Conservation (phyloP, 2,888 invertebrate species). For the Notodonta ziczac region DNA sequence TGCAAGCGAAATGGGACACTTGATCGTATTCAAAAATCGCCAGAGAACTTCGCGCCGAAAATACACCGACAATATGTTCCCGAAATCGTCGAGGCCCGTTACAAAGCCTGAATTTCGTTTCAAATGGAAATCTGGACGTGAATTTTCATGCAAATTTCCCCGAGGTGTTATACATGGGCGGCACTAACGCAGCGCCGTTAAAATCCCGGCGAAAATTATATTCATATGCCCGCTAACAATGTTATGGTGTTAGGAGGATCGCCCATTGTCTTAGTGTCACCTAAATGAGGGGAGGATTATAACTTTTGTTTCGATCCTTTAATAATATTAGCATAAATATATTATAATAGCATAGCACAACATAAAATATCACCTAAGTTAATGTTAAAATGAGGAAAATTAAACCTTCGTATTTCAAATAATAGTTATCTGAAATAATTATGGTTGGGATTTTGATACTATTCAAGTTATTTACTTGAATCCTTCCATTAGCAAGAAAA, state of each 20-base stretch:
- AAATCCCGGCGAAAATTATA: slow-evolving; percentile 39
- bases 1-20: not conserved
- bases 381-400: too few species aligned
- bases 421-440: too few species aligned
- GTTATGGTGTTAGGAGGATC: slow-evolving; percentile 21
- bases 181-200: slow-evolving; percentile 30
- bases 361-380: too few species aligned
- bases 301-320: not conserved
- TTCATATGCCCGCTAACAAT: slow-evolving; percentile 35
- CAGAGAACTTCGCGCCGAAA: slow-evolving; percentile 7
- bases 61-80: slow-evolving; percentile 35
- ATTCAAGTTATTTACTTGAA: too few species aligned
- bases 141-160: slow-evolving; percentile 50
- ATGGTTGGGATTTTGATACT: too few species aligned
- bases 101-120: slow-evolving; percentile 44
- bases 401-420: too few species aligned
- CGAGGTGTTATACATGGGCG: slow-evolving; percentile 42
- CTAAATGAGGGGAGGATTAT: not conserved
- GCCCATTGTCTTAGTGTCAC: slow-evolving; percentile 29
- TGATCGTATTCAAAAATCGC: not conserved
- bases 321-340: not conserved
- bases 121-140: slow-evolving; percentile 46
- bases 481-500: too few species aligned
- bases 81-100: slow-evolving; percentile 32
- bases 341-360: too few species aligned